These are phyloP conservation scores for Sciaenops ocellatus DNA, from an alignment of 2,797 vertebrate genomes.

Conservation along the genomic window DNA sequence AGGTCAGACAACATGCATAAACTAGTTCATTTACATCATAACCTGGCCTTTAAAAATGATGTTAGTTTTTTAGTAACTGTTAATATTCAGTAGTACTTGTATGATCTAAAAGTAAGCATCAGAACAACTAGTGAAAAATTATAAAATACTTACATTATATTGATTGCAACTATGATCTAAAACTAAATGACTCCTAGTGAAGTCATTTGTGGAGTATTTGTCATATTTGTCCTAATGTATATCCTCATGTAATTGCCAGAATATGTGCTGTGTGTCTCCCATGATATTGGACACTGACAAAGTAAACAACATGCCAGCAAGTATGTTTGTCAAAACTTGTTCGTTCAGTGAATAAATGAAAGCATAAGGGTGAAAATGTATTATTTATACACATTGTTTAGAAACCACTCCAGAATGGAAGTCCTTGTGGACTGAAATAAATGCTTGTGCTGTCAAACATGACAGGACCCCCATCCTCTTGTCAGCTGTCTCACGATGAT, in stretches of 20 bases:
- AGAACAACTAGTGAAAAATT: too few relatives aligned
- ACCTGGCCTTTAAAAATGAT: background rate
- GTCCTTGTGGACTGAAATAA: constrained; percentile 29
- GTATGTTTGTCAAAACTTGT: constrained; percentile 25
- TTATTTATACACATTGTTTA: constrained; percentile 37
- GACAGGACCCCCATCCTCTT: constrained; percentile 36
- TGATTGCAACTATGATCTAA: background rate
- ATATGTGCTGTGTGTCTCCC: background rate
- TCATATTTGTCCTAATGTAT: background rate
- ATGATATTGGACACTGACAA: constrained; percentile 1
- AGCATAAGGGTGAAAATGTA: constrained; percentile 15
- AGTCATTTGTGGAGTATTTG: background rate
- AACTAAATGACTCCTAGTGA: background rate
- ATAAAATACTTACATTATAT: background rate
- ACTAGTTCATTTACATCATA: background rate
- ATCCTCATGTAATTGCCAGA: background rate
- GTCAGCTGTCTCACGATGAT: constrained; percentile 58
- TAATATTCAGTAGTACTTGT: background rate
- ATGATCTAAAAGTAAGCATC: background rate
- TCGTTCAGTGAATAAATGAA: constrained; percentile 27
- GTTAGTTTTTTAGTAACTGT: background rate
- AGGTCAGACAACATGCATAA: background rate
- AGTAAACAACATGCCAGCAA: constrained; percentile 22
- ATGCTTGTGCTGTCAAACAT: constrained; percentile 48
- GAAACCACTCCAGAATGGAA: constrained; percentile 25